Evolutionary conservation across 2,888 invertebrate genomes (phyloP), one percentile per base, ranked within the genome.

Genomic region (Tridacna gigas): DNA sequence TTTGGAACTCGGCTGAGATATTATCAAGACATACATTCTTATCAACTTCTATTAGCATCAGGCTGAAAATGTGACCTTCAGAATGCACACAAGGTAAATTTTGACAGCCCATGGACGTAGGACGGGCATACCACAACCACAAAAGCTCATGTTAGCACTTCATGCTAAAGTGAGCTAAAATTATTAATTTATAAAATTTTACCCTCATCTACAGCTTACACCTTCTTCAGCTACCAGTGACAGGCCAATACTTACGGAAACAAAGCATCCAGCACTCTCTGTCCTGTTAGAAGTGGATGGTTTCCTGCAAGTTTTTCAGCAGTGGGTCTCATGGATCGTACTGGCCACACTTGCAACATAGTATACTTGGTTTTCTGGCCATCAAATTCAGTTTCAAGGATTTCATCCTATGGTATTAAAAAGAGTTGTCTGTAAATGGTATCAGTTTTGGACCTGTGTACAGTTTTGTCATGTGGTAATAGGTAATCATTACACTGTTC

Each of bases 331-430:
- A 99, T 98, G 95, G 98, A 98, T 95, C 99, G 97, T 91, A 99
- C 99, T 12, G 99, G 99, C 99, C 99, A 99, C 88, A 99, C 98
- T 96, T 99, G 99, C 95, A 99, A 96, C 99, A 99, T 99, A 86
- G 97, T 97, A 96, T 97, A 98, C 95, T 98, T 97, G 83, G 97
- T 97, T 94, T 97, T 97, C 95, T 99, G 98, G 25, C 99, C 99
- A 95, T 99, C 99, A 96, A 99, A 99, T 95, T 99, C 99, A 0
- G 98, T 98, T 96, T 99, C 99, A 94, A 99, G 96, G 79, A 99
- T 97, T n/a, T 97, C 96, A 95, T 99, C 99, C 97, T 98, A 74
- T 37, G 37, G 37, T 37, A 37, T 37, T 4, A 37, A 37, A 37
- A 37, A 37, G 2, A 37, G 37, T 37, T 37, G 37, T 37, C 2